Conservation (phyloP, 2,113 vertebrate species). For the Burhinus oedicnemus region DNA sequence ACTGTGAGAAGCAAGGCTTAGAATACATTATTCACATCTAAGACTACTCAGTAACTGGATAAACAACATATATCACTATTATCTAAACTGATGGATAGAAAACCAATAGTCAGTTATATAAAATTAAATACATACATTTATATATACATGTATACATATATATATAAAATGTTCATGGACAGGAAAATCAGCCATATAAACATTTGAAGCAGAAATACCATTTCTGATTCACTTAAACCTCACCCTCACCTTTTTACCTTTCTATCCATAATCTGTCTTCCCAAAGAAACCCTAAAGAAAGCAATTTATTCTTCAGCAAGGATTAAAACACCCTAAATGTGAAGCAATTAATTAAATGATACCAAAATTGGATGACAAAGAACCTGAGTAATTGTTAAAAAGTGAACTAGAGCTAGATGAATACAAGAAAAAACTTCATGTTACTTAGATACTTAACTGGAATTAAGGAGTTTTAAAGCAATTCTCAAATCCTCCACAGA, state of each 20-base stretch:
- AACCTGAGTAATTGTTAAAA: not conserved
- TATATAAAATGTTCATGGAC: not conserved
- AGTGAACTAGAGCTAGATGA: not conserved
- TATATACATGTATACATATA: rapidly evolving
- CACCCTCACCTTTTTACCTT: not conserved
- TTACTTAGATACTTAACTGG: not conserved
- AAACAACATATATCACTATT: not conserved
- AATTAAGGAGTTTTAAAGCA: not conserved
- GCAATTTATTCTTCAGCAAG: not conserved
- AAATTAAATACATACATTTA: not conserved
- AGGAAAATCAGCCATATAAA: not conserved
- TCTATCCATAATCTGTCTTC: not conserved
- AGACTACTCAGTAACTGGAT: not conserved
- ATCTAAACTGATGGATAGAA: not conserved
- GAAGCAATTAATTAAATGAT: not conserved
- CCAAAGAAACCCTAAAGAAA: not conserved
- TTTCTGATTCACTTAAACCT: not conserved
- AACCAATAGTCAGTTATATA: not conserved
- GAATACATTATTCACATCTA: not conserved
- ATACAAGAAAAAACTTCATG: not conserved
- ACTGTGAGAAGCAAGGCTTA: not conserved
- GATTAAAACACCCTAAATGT: not conserved
- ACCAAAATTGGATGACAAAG: not conserved
- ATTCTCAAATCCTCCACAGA: not conserved
- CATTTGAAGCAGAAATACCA: not conserved